Base-by-base conservation (phyloP, 2,888 invertebrate genomes). In the Epirrhoe alternata region DNA sequence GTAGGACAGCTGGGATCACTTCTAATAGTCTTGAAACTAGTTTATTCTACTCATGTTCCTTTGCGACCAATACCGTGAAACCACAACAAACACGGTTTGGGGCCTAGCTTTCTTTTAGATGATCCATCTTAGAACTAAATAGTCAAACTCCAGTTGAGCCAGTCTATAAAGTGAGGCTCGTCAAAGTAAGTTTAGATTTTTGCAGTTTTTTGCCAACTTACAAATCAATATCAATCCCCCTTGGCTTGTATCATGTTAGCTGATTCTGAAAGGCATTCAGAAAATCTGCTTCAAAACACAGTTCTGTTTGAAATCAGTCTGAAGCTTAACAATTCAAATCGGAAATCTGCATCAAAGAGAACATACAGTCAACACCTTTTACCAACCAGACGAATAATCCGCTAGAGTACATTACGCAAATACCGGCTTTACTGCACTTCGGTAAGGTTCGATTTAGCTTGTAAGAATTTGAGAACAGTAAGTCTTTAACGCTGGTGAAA, bases 341-440 rank as follows among this genome's bases (percentile, higher is more conserved):
- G 60, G 42, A 61, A 64, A 64, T 68, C 61, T 61, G 63, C 60
- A 68, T 68, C 67, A 64, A 64, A 68, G 64, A 38, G 57, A 66
- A 67, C 67, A 60, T 45, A 65, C 51, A 56, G 64, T 64, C 67
- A 64, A 64, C 67, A 67, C 67, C 64, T 64, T 67, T 64, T 64
- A 64, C 64, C 57, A 64, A 64, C 56, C 64, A 64, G 67, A 61
- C 63, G 55, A 59, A 45, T 64, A 64, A 68, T 56, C 61, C 42
- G 24, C 24, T 17, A 6, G 47, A 56, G 17, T 8, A 42, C 16
- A 35, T 24, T 49, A 49, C 10, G 54, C 35, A 53, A 64, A 53
- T 61, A 8, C 31, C 42, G 12, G 42, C 52, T 53, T 64, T 64
- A 57, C 16, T 7, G 8, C 12, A 24, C 42, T 8, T n/a, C 49